A percentile compares a stretch with the other conserved stretches of the same genome.
Conservation (phyloP, 2,888 invertebrate species). For the Metalampra italica region DNA sequence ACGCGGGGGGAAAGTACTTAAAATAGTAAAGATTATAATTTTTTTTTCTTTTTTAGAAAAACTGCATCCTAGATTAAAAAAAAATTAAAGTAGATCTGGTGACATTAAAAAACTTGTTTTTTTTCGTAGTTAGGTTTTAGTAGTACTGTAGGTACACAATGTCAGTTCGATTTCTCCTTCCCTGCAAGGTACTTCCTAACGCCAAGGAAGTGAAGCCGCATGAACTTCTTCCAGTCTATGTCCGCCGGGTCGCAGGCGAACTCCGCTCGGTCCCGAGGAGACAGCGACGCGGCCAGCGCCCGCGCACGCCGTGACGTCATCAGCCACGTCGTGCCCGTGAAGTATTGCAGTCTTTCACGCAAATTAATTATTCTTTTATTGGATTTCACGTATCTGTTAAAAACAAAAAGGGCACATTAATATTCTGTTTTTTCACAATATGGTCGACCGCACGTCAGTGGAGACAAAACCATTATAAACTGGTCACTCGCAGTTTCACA, state of each 20-base stretch:
- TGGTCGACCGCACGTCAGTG: too few relatives aligned
- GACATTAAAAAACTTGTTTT: too few relatives aligned
- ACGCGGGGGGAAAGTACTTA: too few relatives aligned
- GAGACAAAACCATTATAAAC: too few relatives aligned
- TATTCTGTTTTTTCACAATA: neutral
- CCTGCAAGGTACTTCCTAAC: constrained; percentile 80
- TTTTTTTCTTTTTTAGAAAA: too few relatives aligned
- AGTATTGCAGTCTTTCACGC: constrained; percentile 84
- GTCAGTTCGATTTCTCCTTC: constrained; percentile 1
- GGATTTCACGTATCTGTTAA: constrained; percentile 83
- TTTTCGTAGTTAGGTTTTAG: too few relatives aligned
- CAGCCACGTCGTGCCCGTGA: constrained; percentile 88
- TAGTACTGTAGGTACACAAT: neutral
- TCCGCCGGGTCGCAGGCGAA: constrained; percentile 88
- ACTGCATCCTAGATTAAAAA: too few relatives aligned
- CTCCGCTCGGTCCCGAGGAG: constrained; percentile 80
- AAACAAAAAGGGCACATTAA: neutral
- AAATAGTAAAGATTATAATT: too few relatives aligned
- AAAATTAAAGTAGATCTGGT: too few relatives aligned
- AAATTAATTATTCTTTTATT: constrained; percentile 83
- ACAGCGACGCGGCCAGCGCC: constrained; percentile 76
- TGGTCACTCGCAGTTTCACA: too few relatives aligned
- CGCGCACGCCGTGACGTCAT: constrained; percentile 86
- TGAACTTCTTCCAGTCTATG: constrained; percentile 89
- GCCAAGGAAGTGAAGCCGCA: constrained; percentile 89